A percentile compares a stretch with the other conserved stretches of the same genome.
These are phyloP conservation scores for Rhopalosiphum padi DNA, from an alignment of 1,140 invertebrate species.

Conservation along the genomic window DNA sequence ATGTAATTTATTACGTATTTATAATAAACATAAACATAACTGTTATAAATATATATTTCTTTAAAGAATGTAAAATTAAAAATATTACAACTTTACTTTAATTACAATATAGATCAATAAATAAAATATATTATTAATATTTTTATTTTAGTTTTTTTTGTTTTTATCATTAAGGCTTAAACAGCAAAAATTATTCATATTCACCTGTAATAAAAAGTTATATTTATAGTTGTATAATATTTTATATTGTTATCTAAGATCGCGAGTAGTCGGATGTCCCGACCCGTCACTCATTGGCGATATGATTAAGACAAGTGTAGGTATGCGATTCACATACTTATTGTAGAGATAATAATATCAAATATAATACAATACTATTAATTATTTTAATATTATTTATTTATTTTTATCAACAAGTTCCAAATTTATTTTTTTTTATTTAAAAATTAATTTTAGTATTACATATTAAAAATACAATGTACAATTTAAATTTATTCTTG, in stretches of 20 bases:
- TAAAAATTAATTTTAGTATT: too few relatives aligned
- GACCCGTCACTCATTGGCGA: not conserved
- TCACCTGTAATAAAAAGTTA: not conserved
- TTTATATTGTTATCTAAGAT: not conserved
- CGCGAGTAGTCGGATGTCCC: not conserved
- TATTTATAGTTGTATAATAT: conserved; percentile 9
- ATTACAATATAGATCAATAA: not conserved
- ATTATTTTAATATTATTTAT: not conserved
- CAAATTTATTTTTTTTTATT: too few relatives aligned
- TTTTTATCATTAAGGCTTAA: not conserved
- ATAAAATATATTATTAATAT: not conserved
- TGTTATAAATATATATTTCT: too few relatives aligned
- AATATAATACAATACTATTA: not conserved
- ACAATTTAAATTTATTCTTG: too few relatives aligned
- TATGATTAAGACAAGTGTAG: not conserved
- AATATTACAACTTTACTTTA: too few relatives aligned
- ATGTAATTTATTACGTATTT: not conserved
- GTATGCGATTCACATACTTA: not conserved
- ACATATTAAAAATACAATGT: too few relatives aligned
- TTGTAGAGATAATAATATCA: not conserved
- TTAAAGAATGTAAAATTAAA: not conserved
- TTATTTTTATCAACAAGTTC: too few relatives aligned
- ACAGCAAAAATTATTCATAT: not conserved
- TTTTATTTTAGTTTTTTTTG: not conserved
- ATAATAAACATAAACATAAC: too few relatives aligned